A percentile compares a stretch with the other conserved stretches of the same genome.
phyloP scores from a whole-genome alignment of 37 sponge, comb jelly and placozoan genomes.

The Bolinopsis microptera region DNA sequence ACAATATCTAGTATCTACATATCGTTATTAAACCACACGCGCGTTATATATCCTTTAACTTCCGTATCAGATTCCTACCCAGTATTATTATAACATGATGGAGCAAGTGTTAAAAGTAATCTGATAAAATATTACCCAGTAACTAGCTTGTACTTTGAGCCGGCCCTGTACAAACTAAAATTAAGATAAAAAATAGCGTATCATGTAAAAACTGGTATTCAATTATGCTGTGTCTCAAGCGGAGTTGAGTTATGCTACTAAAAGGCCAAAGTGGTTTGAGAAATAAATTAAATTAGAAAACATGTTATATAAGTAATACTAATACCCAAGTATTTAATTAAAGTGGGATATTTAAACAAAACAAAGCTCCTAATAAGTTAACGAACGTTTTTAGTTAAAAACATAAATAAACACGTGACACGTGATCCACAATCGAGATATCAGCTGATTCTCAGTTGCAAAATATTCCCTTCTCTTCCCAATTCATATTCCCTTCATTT shows the following conservation, averaged over 20 bases:
- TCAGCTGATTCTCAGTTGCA: too few relatives aligned
- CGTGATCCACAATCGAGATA: neutral
- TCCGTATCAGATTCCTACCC: neutral
- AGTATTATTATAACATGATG: neutral
- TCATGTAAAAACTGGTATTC: neutral
- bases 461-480: too few relatives aligned
- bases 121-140: neutral
- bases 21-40: too few relatives aligned
- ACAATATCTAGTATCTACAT: too few relatives aligned
- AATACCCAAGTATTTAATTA: neutral
- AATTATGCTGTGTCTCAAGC: neutral
- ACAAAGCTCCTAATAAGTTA: neutral
- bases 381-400: neutral
- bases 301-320: neutral
- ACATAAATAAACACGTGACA: neutral
- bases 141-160: neutral
- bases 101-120: neutral
- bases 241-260: neutral
- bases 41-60: too few relatives aligned
- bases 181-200: neutral
- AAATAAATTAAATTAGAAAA: neutral
- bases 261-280: neutral
- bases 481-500: too few relatives aligned
- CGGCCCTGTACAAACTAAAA: neutral
- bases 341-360: neutral